Evolutionary conservation across 1,140 invertebrate species (phyloP).

Genomic region (Papilio polyxenes): DNA sequence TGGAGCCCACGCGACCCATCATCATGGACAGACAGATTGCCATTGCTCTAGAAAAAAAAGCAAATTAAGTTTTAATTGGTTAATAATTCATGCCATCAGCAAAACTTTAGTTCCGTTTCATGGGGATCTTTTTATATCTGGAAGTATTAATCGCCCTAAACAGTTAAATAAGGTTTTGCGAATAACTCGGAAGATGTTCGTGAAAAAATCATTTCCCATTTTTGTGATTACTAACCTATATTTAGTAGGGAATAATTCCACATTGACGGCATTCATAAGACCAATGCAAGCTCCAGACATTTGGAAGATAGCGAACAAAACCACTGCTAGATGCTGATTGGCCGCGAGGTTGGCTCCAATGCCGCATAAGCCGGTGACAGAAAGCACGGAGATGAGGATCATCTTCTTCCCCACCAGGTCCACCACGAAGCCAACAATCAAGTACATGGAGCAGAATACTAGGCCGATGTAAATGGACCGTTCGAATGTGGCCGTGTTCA

Average conservation of each 20-base stretch:
- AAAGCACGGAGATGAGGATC: slow-evolving; percentile 63
- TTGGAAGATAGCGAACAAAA: slow-evolving; percentile 73
- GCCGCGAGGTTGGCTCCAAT: slow-evolving; percentile 57
- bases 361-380: slow-evolving; percentile 61
- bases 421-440: slow-evolving; percentile 72
- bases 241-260: slow-evolving; percentile 74
- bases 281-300: slow-evolving; percentile 76
- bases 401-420: slow-evolving; percentile 72
- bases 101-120: background rate
- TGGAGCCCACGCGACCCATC: slow-evolving; percentile 82
- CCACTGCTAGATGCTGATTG: slow-evolving; percentile 60
- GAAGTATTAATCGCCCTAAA: background rate
- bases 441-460: slow-evolving; percentile 75
- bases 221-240: slow-evolving; percentile 56
- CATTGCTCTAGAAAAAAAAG: slow-evolving; percentile 78
- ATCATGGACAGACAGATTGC: slow-evolving; percentile 82
- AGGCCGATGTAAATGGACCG: slow-evolving; percentile 74
- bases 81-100: too few species aligned
- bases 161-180: background rate
- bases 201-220: too few species aligned
- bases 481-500: slow-evolving; percentile 70
- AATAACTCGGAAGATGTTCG: too few species aligned
- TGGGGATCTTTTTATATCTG: too few species aligned
- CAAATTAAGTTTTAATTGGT: slow-evolving; percentile 7
- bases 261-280: slow-evolving; percentile 74